Base-by-base conservation (phyloP, 2,113 vertebrate species). In the Galbula dea region DNA sequence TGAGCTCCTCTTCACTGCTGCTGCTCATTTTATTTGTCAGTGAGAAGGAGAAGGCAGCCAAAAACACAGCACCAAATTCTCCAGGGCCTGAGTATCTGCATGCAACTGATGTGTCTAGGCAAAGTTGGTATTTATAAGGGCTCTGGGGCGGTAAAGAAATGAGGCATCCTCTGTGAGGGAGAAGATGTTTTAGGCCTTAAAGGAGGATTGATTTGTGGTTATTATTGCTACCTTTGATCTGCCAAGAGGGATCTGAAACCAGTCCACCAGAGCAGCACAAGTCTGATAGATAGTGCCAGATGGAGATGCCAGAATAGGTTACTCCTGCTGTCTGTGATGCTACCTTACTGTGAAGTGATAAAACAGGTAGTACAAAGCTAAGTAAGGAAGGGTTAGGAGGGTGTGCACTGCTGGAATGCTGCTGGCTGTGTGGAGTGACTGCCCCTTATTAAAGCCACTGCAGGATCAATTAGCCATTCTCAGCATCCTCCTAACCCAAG, bases 151-250 rank as follows among this genome's bases (percentile, higher is more conserved):
- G 37, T 63, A 32, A 84, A 94, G 55, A 93, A 93, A 88, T 88
- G 81, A 95, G 80, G 79, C 86, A 32, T 78, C 73, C 80, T 74
- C 1, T 37, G 49, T 86, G 66, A 92, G n/a, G 30, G 51, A 83
- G 58, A 89, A 85, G 65, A 86, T 67, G 68, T 55, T 96, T 90
- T 57, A 88, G 65, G 52, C 80, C 57, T 72, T 93, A 92, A 96
- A 95, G 83, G 94, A 86, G 83, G 45, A 88, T 96, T 96, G 94
- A 96, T 96, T 96, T 96, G 96, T 95, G 94, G 83, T 95, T 96
- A 81, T 94, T 95, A 95, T 83, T 90, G 77, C 83, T 94, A 76
- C 69, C 52, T 96, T 90, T 94, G 92, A 94, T 95, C 86, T 95
- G 92, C 76, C 88, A 92, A 75, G 90, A 78, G 94, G 88, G 73